phyloP scores from a whole-genome alignment of 2,888 invertebrate genomes.

The Campoplex nolae region DNA sequence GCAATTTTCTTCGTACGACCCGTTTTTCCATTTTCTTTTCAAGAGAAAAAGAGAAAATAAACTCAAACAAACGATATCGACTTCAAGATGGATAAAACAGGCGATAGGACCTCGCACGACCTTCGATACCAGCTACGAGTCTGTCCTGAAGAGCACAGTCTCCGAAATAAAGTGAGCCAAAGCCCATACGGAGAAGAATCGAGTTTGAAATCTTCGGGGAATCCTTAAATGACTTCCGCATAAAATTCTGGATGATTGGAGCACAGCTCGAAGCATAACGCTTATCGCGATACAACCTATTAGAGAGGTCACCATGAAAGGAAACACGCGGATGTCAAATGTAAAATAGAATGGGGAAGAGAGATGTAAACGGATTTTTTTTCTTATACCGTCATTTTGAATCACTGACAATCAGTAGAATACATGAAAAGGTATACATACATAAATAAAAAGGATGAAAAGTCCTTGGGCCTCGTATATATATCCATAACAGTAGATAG shows the following conservation, averaged over 20 bases:
- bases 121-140: background rate
- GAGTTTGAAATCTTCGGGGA: background rate
- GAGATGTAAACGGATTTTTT: background rate
- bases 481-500: background rate
- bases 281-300: background rate
- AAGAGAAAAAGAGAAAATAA: background rate
- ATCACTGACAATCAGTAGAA: conserved; percentile 2
- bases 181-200: background rate
- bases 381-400: background rate
- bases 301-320: background rate
- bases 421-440: conserved; percentile 18
- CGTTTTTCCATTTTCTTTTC: background rate
- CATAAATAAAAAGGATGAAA: conserved; percentile 25
- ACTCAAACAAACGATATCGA: background rate
- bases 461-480: background rate
- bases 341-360: background rate
- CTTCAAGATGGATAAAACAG: background rate
- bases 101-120: background rate
- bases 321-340: background rate
- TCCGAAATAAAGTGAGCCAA: background rate
- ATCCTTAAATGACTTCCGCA: background rate
- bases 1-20: conserved; percentile 47
- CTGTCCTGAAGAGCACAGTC: background rate
- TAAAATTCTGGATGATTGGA: background rate
- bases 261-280: background rate